Base-by-base conservation (phyloP, 2,797 vertebrate genomes). In the Enteromius viviparus region DNA sequence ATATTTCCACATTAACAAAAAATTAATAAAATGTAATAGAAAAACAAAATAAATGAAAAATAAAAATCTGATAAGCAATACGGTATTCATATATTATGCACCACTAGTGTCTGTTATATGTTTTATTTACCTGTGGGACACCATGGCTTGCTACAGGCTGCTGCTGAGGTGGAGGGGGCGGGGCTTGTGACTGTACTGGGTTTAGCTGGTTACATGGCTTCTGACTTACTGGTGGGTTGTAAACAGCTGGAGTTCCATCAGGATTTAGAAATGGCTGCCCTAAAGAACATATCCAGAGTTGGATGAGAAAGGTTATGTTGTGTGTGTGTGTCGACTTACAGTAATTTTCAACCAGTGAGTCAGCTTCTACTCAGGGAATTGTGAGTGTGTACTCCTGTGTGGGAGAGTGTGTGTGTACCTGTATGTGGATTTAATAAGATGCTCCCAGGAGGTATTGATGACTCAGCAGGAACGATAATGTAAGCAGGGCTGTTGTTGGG, bases 231-330 rank as follows among this genome's bases (percentile, higher is more conserved):
- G 97, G 97, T 53, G 97, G 97, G 85, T 97, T 98, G 93, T 99
- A 99, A 89, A 98, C 95, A 79, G 96, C 97, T 10, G 97, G 97
- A 0, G 93, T 96, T 76, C 98, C 97, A 42, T 99, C 98, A 2
- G 97, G 97, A 90, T 99, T 99, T 87, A 99, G 93, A 90, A 97
- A 98, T 0, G 97, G 97, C 88, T 99, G 97, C 84, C 98, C 98
- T 99, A 88, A 86, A 66, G 1, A 49, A 55, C 26, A 93, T 3
- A 85, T 76, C 79, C 81, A 87, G 81, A 45, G 34, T 45, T 45
- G 11, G 11, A 80, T 49, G 7, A 62, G 19, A 45, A 17, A 70
- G 23, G 8, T 9, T 40, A 40, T 40, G 40, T 8, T 40, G 6
- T 40, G 37, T 40, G 37, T 32, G n/a, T 37, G 42, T 66, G 3